Base-by-base conservation (phyloP, 2,113 vertebrate genomes). In the Labrus mixtus region DNA sequence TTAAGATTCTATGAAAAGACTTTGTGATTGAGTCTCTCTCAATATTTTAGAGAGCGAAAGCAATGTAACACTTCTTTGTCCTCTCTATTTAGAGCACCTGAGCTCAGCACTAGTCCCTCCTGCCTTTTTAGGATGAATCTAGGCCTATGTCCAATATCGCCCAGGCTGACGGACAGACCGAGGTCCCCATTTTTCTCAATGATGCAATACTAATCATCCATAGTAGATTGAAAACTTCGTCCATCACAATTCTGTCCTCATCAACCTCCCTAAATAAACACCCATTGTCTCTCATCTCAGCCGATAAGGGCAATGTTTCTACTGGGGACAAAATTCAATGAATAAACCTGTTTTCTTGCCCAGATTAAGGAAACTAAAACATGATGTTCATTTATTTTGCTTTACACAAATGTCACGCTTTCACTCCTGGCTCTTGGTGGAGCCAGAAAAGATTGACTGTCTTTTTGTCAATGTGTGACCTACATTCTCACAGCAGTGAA, bases 81-180 rank as follows among this genome's bases (percentile, higher is more conserved):
- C 61, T 76, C 43, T 82, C 83, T 87, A 86, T 84, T 82, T 79
- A 84, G 82, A 86, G 83, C 76, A 68, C 64, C 75, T 80, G 75
- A 79, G 48, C 81, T 84, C 76, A 84, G 73, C 73, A 16, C 10
- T 55, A 54, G 16, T 69, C 60, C 69, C 10, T 64, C 69, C 50
- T 83, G 81, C 61, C 53, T 64, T 15, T 73, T 75, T 73, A 76
- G 74, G 63, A 73, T 72, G 33, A 37, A 81, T 19, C 39, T 51
- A 36, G 76, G 81, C 53, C 16, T 83, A 79, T 71, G 78, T 81
- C 66, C 84, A 83, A 59, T 37, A 8, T 37, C 63, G 37, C 33
- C 37, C 29, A 70, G 50, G 33, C 61, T 67, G 13, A 25, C 51
- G 64, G 6, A 23, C 33, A 43, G 25, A 64, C 60, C 1, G 19